phyloP scores from a whole-genome alignment of 2,113 vertebrate species.

The Nesospiza acunhae region DNA sequence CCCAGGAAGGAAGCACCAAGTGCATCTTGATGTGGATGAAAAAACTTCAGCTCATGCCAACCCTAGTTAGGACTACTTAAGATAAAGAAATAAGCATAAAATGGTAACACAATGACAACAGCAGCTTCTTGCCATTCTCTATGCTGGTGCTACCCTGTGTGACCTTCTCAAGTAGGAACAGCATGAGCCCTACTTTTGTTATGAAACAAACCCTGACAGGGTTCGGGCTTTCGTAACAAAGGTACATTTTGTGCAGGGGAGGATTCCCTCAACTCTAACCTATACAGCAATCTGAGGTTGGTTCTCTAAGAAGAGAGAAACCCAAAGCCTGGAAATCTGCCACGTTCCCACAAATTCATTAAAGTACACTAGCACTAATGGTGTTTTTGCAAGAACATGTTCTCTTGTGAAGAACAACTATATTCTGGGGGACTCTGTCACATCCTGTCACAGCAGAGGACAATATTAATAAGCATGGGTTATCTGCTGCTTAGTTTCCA shows the following conservation, averaged over 20 bases:
- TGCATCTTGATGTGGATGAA: neutral
- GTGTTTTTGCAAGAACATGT: neutral
- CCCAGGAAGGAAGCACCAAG: neutral
- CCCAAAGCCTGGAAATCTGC: neutral
- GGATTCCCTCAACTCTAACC: neutral
- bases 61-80: neutral
- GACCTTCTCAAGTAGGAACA: neutral
- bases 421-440: neutral
- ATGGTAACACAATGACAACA: neutral
- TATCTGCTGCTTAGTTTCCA: neutral
- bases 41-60: neutral
- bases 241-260: neutral
- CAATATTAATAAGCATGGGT: neutral
- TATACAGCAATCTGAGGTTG: neutral
- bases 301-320: neutral
- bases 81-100: neutral
- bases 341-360: neutral
- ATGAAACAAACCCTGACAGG: neutral
- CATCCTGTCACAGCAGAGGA: neutral
- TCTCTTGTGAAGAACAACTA: rapidly evolving
- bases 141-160: too few species aligned
- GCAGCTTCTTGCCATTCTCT: neutral
- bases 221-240: neutral
- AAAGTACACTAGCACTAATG: neutral
- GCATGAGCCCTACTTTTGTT: neutral